Percentiles rank a stretch among this genome's conserved stretches.
phyloP scores from a whole-genome alignment of 2,888 invertebrate species.

The Xestia rhomboidea region DNA sequence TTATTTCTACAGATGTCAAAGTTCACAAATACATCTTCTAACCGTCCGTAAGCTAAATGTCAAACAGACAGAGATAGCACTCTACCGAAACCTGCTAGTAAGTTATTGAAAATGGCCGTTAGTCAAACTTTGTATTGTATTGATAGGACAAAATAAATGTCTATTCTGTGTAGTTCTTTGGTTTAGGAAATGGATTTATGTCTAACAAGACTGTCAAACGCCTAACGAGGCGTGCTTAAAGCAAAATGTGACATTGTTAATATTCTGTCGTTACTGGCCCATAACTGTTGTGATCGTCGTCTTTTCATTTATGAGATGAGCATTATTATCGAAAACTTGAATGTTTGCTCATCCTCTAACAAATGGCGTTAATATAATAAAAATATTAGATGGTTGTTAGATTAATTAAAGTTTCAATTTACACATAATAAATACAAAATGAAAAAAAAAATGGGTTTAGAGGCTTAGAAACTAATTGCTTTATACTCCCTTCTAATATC shows the following conservation, averaged over 20 bases:
- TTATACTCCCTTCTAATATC: slow-evolving; percentile 1
- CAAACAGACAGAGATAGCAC: too few species aligned
- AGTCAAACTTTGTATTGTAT: background rate
- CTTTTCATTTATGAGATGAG: slow-evolving; percentile 9
- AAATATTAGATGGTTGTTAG: slow-evolving; percentile 17
- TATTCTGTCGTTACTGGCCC: slow-evolving; percentile 17
- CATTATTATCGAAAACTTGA: background rate
- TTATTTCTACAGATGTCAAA: background rate
- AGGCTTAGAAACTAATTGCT: background rate
- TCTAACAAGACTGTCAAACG: background rate
- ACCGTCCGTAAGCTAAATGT: too few species aligned
- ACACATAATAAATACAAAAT: background rate
- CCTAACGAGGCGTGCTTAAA: background rate
- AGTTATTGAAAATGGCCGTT: too few species aligned
- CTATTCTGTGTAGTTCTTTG: background rate
- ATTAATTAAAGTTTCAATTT: background rate
- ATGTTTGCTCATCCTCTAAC: background rate
- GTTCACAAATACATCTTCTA: background rate
- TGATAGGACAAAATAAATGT: background rate
- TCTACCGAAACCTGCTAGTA: too few species aligned
- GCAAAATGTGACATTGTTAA: slow-evolving; percentile 34
- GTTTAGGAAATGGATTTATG: background rate
- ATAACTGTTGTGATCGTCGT: slow-evolving; percentile 27
- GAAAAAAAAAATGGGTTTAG: background rate
- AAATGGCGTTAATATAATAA: background rate